Evolutionary conservation across 2,888 invertebrate species (phyloP).

Genomic region (Callimorpha dominula): DNA sequence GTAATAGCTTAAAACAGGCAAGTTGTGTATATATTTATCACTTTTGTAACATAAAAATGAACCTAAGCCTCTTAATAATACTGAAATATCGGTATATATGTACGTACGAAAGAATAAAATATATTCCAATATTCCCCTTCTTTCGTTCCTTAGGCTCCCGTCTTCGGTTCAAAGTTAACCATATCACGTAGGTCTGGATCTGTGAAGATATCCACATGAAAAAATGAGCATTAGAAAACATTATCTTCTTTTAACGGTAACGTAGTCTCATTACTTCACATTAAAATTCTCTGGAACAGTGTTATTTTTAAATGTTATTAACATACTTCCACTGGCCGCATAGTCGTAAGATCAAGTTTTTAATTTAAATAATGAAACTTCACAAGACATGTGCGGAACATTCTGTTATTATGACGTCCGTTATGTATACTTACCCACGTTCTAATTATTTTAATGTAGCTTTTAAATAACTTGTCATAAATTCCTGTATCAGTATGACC

Average conservation of each 20-base stretch:
- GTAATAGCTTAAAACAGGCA: background rate
- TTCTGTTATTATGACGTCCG: background rate
- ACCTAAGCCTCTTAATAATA: no score
- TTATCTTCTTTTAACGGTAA: background rate
- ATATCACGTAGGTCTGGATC: background rate
- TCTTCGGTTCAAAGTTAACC: background rate
- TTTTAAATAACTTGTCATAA: background rate
- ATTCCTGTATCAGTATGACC: background rate
- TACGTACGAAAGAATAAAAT: background rate
- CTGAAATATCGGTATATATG: background rate
- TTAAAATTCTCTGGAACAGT: background rate
- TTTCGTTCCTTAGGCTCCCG: background rate
- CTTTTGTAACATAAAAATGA: background rate
- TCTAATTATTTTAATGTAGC: background rate
- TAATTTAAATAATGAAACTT: constrained; percentile 16
- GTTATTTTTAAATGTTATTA: constrained; percentile 4
- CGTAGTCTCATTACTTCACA: background rate
- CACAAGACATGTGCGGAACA: background rate
- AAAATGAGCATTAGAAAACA: background rate
- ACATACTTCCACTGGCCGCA: background rate
- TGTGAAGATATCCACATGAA: background rate
- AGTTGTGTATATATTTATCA: background rate
- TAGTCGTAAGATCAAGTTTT: constrained; percentile 8
- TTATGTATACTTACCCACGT: background rate
- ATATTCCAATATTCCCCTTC: background rate